These are phyloP conservation scores for Gallinago media DNA, from an alignment of 2,113 vertebrate species.

Conservation along the genomic window DNA sequence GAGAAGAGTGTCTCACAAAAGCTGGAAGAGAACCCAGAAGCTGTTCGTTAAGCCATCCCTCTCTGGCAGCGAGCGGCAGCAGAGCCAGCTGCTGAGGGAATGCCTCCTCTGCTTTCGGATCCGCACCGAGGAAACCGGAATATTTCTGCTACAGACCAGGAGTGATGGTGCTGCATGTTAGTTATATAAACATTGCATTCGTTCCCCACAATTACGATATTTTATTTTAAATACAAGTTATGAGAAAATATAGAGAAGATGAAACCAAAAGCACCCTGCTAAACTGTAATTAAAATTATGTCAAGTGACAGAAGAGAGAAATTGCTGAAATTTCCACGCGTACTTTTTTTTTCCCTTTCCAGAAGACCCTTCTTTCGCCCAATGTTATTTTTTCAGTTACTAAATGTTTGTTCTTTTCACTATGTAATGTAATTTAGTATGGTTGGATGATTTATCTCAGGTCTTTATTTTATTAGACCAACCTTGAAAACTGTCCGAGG, in stretches of 20 bases:
- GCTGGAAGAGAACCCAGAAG: conserved; percentile 37
- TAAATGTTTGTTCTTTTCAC: not conserved
- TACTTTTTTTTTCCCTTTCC: not conserved
- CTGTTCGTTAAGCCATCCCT: not conserved
- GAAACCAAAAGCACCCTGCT: not conserved
- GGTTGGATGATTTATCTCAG: not conserved
- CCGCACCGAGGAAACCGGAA: not conserved
- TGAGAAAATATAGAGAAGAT: not conserved
- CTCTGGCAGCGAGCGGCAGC: not conserved
- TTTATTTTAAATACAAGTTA: not conserved
- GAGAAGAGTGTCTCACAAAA: not conserved
- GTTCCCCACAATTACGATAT: not conserved
- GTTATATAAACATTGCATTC: not conserved
- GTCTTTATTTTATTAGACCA: not conserved
- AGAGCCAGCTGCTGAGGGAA: conserved; percentile 20
- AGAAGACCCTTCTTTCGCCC: not conserved
- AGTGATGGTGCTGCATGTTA: not conserved
- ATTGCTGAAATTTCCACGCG: not conserved
- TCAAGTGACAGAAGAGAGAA: not conserved
- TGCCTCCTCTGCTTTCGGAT: not conserved
- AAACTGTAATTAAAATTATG: not conserved
- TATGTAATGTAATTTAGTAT: not conserved
- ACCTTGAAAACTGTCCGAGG: not conserved
- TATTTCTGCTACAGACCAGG: not conserved
- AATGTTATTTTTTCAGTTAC: not conserved